phyloP scores from a whole-genome alignment of 2,888 invertebrate genomes.

The Drosophila affinis region DNA sequence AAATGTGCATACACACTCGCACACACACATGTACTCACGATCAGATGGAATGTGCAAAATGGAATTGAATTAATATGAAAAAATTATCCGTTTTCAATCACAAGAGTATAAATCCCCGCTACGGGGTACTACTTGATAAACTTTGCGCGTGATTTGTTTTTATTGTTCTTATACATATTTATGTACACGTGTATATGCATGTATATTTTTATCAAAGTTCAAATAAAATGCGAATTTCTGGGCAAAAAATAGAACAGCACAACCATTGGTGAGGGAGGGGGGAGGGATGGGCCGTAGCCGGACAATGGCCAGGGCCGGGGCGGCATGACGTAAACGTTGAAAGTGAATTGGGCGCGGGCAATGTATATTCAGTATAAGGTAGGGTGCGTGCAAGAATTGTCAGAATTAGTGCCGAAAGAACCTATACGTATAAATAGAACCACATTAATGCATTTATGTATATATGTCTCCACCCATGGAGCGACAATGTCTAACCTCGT shows the following conservation, averaged over 20 bases:
- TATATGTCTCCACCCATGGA: slow-evolving; percentile 6
- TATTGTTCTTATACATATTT: slow-evolving; percentile 16
- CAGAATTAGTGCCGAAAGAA: slow-evolving; percentile 12
- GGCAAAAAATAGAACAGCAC: slow-evolving; percentile 33
- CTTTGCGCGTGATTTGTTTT: slow-evolving; percentile 21
- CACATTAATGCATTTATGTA: not conserved
- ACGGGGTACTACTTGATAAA: slow-evolving; percentile 20
- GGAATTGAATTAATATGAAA: not conserved
- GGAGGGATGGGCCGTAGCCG: not conserved
- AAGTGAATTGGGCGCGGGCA: not conserved
- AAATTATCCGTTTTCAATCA: not conserved
- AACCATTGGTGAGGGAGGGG: slow-evolving; percentile 36
- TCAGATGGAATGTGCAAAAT: slow-evolving; percentile 18
- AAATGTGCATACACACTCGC: not conserved
- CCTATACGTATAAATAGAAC: not conserved
- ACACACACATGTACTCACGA: not conserved
- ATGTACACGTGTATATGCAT: slow-evolving; percentile 1
- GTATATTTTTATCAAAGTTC: slow-evolving; percentile 37
- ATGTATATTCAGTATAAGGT: not conserved
- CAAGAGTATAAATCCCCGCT: not conserved
- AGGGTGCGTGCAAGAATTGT: not conserved
- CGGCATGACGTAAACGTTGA: slow-evolving; percentile 44
- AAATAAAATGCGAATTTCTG: slow-evolving; percentile 27
- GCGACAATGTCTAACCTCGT: not conserved
- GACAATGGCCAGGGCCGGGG: slow-evolving; percentile 29